These are phyloP conservation scores for Mugil cephalus DNA, from an alignment of 2,113 vertebrate genomes.

Conservation along the genomic window DNA sequence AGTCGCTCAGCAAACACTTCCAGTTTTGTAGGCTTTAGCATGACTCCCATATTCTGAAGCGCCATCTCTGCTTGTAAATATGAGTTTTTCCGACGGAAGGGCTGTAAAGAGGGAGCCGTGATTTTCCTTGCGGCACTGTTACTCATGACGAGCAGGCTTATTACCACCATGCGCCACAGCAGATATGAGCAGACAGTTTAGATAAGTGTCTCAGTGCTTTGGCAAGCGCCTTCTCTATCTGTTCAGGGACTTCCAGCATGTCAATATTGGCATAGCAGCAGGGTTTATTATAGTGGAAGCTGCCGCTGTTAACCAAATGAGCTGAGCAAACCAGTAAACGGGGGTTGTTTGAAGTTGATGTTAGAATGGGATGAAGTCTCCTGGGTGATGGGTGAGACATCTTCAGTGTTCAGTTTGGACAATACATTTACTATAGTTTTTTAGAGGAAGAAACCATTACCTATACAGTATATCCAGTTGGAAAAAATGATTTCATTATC, in stretches of 20 bases:
- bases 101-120: slow-evolving; percentile 27
- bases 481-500: background rate
- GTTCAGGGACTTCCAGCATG: slow-evolving; percentile 65
- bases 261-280: slow-evolving; percentile 73
- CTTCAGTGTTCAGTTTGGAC: slow-evolving; percentile 17
- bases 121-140: slow-evolving; percentile 15
- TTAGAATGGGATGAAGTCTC: slow-evolving; percentile 46
- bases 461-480: background rate
- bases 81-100: slow-evolving; percentile 5
- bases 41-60: slow-evolving; percentile 9
- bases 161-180: slow-evolving; percentile 49
- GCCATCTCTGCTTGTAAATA: slow-evolving; percentile 36
- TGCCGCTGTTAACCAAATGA: slow-evolving; percentile 67
- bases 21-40: slow-evolving; percentile 43
- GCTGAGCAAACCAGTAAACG: slow-evolving; percentile 54
- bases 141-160: slow-evolving; percentile 45
- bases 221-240: slow-evolving; percentile 62
- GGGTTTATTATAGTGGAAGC: slow-evolving; percentile 63
- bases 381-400: slow-evolving; percentile 5
- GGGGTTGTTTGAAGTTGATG: slow-evolving; percentile 61
- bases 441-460: background rate
- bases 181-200: slow-evolving; percentile 73
- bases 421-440: slow-evolving; percentile 3
- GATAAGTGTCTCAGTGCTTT: slow-evolving; percentile 72
- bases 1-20: slow-evolving; percentile 42